These are phyloP conservation scores for Cercopithecus petaurista DNA, from an alignment of 2,797 vertebrate species.

Conservation along the genomic window DNA sequence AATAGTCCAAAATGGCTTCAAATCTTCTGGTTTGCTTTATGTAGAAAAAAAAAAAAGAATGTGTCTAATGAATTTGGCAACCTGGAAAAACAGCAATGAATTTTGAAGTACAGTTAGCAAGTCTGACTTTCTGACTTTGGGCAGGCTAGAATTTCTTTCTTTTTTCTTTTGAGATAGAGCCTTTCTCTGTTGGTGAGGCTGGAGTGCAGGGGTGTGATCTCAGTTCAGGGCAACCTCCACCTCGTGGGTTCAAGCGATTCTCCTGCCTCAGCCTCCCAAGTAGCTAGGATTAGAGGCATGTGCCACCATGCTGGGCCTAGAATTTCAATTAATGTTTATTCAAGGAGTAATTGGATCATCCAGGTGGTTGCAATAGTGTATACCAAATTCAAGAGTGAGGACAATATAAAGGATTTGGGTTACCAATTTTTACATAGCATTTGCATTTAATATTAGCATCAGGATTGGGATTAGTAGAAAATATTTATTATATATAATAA, in stretches of 20 bases:
- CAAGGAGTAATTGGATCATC: not conserved
- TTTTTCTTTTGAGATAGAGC: too few relatives aligned
- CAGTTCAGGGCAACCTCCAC: not conserved
- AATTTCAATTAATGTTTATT: slow-evolving; percentile 38
- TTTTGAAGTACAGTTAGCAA: slow-evolving; percentile 19
- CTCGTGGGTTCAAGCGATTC: not conserved
- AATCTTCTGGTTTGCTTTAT: slow-evolving; percentile 13
- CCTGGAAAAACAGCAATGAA: not conserved
- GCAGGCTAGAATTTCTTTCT: not conserved
- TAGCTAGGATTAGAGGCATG: not conserved
- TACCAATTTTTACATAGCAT: not conserved
- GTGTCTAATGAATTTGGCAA: not conserved
- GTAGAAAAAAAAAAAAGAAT: slow-evolving; percentile 21
- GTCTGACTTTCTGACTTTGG: slow-evolving; percentile 12
- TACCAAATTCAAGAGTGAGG: slow-evolving; percentile 27
- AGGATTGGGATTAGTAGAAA: not conserved
- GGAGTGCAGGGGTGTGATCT: not conserved
- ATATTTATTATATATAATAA: not conserved
- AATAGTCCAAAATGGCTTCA: not conserved
- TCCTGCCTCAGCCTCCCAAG: not conserved
- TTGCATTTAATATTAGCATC: not conserved
- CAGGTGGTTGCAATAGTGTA: not conserved
- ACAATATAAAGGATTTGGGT: not conserved
- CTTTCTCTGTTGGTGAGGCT: not conserved
- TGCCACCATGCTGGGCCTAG: not conserved